Evolutionary conservation across 2,797 vertebrate genomes (phyloP).

Genomic region (Spatula versicolor): DNA sequence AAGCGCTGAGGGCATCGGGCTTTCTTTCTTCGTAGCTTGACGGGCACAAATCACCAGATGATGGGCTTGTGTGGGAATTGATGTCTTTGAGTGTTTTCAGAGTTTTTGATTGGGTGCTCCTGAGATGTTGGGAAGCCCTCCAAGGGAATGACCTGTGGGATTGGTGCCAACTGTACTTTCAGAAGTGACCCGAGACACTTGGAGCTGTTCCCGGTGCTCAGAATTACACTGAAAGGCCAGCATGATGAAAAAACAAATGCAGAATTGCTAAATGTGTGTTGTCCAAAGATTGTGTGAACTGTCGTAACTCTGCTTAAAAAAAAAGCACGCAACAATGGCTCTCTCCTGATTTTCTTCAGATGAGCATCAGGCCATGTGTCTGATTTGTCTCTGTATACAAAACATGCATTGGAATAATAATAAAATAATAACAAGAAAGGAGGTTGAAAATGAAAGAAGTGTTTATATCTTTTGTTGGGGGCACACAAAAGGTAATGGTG

Average conservation of each 20-base stretch:
- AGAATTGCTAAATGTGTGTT: slow-evolving; percentile 54
- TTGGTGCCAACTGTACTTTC: slow-evolving; percentile 53
- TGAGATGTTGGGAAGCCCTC: slow-evolving; percentile 31
- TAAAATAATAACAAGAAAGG: neutral
- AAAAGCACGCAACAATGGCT: neutral
- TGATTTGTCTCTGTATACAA: neutral
- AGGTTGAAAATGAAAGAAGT: neutral
- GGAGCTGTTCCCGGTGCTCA: neutral
- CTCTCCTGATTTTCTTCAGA: neutral
- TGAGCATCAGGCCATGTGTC: neutral
- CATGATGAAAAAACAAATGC: slow-evolving; percentile 58
- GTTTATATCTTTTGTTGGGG: neutral
- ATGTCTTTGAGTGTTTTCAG: neutral
- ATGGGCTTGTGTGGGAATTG: neutral
- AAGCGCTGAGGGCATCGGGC: neutral
- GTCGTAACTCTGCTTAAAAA: neutral
- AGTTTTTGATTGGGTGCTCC: neutral
- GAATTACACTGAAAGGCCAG: slow-evolving; percentile 41
- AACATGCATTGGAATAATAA: neutral
- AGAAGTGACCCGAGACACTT: slow-evolving; percentile 54
- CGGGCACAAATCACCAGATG: neutral
- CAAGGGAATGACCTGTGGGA: slow-evolving; percentile 59
- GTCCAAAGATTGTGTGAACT: slow-evolving; percentile 3
- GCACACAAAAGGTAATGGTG: neutral
- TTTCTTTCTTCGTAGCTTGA: neutral